phyloP scores from a whole-genome alignment of 1,140 invertebrate species.

The Drosophila guanche region DNA sequence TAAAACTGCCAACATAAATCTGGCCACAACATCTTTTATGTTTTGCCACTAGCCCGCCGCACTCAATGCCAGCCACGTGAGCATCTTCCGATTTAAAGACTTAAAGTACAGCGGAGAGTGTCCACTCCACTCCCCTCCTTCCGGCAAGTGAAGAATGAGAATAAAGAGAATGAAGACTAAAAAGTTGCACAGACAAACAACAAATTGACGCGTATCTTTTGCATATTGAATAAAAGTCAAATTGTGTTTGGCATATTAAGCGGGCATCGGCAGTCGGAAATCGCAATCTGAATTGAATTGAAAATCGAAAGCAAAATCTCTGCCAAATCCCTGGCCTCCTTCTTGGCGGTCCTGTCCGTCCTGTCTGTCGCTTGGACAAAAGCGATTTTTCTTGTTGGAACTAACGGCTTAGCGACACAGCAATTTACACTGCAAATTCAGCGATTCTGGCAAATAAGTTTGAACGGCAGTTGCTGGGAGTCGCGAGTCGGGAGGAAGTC shows the following conservation, averaged over 20 bases:
- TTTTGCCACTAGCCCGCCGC: constrained; percentile 56
- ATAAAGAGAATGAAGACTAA: constrained; percentile 41
- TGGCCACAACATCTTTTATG: constrained; percentile 79
- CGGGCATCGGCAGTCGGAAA: constrained; percentile 46
- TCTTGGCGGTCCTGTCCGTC: constrained; percentile 4
- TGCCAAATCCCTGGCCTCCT: constrained; percentile 12
- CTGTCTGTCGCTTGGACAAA: constrained; percentile 40
- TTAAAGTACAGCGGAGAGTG: constrained; percentile 25
- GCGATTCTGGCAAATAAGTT: constrained; percentile 58
- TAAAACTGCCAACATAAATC: constrained; percentile 82
- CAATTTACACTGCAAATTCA: constrained; percentile 52
- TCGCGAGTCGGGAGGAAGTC: constrained; percentile 14
- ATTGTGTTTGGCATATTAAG: constrained; percentile 81
- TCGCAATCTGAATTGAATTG: constrained; percentile 17
- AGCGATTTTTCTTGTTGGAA: constrained; percentile 80
- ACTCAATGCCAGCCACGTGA: constrained; percentile 64
- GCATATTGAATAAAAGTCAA: constrained; percentile 81
- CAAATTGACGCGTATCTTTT: constrained; percentile 76
- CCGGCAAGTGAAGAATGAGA: no score
- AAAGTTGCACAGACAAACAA: constrained; percentile 58
- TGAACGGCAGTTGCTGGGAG: constrained; percentile 4
- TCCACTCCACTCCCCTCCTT: no score
- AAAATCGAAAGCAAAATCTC: constrained; percentile 75
- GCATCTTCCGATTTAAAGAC: constrained; percentile 5
- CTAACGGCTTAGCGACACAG: constrained; percentile 70